These are phyloP conservation scores for Polymixis flavicincta DNA, from an alignment of 2,888 invertebrate species.

Conservation along the genomic window DNA sequence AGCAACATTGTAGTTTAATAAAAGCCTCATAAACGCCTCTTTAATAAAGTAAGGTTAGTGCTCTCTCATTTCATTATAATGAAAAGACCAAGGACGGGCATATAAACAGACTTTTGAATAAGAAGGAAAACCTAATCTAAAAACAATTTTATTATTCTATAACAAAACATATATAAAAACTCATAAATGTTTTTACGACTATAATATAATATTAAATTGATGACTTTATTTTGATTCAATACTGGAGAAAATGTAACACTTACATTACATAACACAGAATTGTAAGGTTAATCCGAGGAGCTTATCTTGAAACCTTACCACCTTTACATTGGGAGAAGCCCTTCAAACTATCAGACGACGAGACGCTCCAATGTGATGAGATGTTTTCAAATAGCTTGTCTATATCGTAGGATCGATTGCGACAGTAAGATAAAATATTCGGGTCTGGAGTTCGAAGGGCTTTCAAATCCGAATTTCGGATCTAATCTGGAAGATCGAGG, in stretches of 20 bases:
- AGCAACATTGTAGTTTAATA: neutral
- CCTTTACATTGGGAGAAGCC: slow-evolving; percentile 51
- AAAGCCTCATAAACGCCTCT: neutral
- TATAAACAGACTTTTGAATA: neutral
- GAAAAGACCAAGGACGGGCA: neutral
- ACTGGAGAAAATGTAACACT: slow-evolving; percentile 19
- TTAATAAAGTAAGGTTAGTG: neutral
- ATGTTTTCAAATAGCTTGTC: slow-evolving; percentile 14
- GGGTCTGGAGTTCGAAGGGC: neutral
- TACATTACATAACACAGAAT: slow-evolving; percentile 24
- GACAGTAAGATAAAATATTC: neutral
- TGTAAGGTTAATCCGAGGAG: slow-evolving; percentile 40
- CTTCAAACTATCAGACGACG: slow-evolving; percentile 19
- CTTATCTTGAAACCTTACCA: slow-evolving; percentile 52
- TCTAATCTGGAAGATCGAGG: neutral
- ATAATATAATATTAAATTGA: neutral
- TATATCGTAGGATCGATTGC: neutral
- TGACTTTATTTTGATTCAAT: slow-evolving; percentile 12
- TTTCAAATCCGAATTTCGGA: neutral
- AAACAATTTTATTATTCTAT: neutral
- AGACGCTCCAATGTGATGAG: slow-evolving; percentile 27
- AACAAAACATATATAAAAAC: slow-evolving; percentile 5
- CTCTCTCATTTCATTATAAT: neutral
- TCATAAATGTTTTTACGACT: slow-evolving; percentile 21
- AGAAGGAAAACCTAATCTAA: neutral